Evolutionary conservation across 2,797 vertebrate species (phyloP).

Genomic region (Bryconaethiops microstoma): DNA sequence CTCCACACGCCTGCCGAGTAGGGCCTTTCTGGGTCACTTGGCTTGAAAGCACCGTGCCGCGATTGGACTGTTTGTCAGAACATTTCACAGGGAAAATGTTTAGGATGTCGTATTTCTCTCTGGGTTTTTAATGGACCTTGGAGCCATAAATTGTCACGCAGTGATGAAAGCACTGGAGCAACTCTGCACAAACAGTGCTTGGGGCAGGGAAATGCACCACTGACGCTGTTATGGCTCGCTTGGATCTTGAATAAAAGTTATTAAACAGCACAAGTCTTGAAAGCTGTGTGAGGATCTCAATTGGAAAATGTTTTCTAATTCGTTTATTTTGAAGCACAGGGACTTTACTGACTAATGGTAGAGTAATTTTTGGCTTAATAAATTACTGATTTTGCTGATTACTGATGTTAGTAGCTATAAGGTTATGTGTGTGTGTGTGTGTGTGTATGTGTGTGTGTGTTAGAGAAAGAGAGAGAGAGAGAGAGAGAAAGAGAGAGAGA

Average conservation of each 20-base stretch:
- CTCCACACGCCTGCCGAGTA: background rate
- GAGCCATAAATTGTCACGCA: conserved; percentile 39
- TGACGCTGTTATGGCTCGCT: conserved; percentile 12
- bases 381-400: background rate
- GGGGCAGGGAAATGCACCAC: conserved; percentile 29
- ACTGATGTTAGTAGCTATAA: background rate
- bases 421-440: background rate
- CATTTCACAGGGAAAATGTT: conserved; percentile 15
- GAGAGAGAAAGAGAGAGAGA: background rate
- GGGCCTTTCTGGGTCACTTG: conserved; percentile 25
- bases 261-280: background rate
- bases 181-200: conserved; percentile 16
- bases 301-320: background rate
- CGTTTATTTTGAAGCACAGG: background rate
- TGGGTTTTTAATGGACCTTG: conserved; percentile 34
- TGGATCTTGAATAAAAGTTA: background rate
- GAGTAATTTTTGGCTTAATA: background rate
- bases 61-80: conserved; percentile 25
- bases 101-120: conserved; percentile 31
- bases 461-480: no score
- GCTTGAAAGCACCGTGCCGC: conserved; percentile 7
- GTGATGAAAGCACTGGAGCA: conserved; percentile 27
- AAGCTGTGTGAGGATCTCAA: background rate
- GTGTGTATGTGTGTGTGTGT: background rate
- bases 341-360: background rate